These are phyloP conservation scores for Holothuria glaberrima DNA, from an alignment of 35 echinoderm and acorn worm genomes.

Conservation along the genomic window DNA sequence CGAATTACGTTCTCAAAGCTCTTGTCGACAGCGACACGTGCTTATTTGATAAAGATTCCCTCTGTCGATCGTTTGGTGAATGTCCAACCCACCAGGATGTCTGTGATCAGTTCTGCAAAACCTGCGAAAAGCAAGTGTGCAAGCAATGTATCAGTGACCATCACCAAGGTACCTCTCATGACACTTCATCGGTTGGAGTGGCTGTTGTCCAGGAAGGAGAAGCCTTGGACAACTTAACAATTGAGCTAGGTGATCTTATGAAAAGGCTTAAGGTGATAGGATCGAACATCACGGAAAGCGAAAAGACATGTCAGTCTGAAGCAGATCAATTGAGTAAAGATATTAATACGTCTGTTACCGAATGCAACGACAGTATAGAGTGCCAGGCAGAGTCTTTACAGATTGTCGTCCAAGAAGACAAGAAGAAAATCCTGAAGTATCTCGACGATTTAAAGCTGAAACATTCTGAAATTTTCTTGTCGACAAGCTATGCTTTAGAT, in stretches of 20 bases:
- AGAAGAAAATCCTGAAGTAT: neutral
- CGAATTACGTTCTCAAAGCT: neutral
- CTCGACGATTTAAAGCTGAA: neutral
- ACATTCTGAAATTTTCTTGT: neutral
- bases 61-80: neutral
- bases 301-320: neutral
- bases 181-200: neutral
- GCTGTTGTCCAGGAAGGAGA: neutral
- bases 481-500: neutral
- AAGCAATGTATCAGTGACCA: neutral
- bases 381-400: neutral
- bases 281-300: neutral
- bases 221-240: neutral
- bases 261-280: neutral
- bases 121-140: constrained; percentile 6
- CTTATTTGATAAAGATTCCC: neutral
- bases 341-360: neutral
- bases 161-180: neutral
- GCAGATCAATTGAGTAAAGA: neutral
- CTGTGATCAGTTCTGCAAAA: neutral
- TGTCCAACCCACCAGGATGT: neutral
- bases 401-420: neutral
- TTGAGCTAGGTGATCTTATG: neutral
- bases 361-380: neutral
- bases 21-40: neutral